Percentiles rank a stretch among this genome's conserved stretches.
Evolutionary conservation across 2,113 vertebrate genomes (phyloP).

Genomic region (Callospermophilus lateralis): DNA sequence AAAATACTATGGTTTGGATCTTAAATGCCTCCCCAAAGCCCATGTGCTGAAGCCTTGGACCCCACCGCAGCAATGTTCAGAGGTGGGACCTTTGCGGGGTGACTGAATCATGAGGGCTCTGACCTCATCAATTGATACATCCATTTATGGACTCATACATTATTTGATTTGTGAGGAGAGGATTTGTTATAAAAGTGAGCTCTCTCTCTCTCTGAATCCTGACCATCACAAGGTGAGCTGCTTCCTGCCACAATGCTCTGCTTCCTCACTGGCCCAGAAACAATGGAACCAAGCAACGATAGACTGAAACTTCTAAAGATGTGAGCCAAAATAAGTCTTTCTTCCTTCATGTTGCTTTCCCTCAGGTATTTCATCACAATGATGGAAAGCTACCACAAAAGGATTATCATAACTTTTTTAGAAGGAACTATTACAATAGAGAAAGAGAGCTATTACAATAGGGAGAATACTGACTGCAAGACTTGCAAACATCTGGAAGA

Average conservation of each 20-base stretch:
- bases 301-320: neutral
- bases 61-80: neutral
- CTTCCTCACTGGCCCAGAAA: neutral
- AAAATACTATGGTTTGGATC: neutral
- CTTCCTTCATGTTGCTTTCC: neutral
- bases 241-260: neutral
- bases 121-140: neutral
- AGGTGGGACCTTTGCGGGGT: neutral
- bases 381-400: neutral
- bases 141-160: neutral
- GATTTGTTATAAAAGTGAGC: neutral
- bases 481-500: neutral
- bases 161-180: neutral
- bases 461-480: neutral
- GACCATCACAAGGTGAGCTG: neutral
- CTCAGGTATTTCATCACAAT: neutral
- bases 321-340: neutral
- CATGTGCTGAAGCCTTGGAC: neutral
- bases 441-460: neutral
- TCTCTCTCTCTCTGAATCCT: neutral
- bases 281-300: neutral
- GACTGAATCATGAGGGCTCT: neutral
- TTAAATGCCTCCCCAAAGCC: no score
- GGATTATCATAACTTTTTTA: neutral
- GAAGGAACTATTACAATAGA: neutral